A percentile compares a stretch with the other conserved stretches of the same genome.
Conservation (phyloP, 2,797 vertebrate genomes). For the Anisognathus igniventris region DNA sequence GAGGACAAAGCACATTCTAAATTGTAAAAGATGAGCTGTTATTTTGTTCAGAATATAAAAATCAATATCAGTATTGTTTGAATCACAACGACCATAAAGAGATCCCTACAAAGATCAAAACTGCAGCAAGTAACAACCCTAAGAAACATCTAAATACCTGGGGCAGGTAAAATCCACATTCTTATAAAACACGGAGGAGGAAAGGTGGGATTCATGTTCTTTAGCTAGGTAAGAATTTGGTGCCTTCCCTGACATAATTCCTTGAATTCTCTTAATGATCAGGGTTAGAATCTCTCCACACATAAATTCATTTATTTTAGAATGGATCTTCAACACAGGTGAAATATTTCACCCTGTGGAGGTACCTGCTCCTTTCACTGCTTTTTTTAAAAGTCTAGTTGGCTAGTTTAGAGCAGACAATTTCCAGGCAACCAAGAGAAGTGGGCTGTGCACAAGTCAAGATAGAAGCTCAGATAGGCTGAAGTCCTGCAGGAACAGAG, state of each 20-base stretch:
- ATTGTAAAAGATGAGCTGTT: background rate
- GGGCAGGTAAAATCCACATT: background rate
- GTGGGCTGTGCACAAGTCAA: background rate
- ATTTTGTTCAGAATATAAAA: background rate
- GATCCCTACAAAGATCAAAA: background rate
- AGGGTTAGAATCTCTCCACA: background rate
- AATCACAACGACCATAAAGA: background rate
- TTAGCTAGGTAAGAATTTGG: background rate
- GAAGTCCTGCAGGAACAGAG: background rate
- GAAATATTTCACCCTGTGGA: background rate
- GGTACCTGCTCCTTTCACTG: background rate
- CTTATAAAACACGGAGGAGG: background rate
- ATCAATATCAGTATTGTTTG: background rate
- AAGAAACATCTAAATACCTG: background rate
- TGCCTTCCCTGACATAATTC: background rate
- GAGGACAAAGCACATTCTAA: background rate
- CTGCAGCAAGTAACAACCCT: fast-evolving
- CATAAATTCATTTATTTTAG: background rate
- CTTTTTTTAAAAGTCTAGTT: background rate
- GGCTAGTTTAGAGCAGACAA: background rate
- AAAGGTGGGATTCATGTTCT: background rate
- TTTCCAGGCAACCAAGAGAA: background rate
- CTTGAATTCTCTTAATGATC: background rate
- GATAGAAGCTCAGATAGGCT: background rate
- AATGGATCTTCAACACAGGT: background rate